Percentiles rank a stretch among this genome's conserved stretches.
Conservation (phyloP, 2,888 invertebrate genomes). For the Cantharis flavilabris region DNA sequence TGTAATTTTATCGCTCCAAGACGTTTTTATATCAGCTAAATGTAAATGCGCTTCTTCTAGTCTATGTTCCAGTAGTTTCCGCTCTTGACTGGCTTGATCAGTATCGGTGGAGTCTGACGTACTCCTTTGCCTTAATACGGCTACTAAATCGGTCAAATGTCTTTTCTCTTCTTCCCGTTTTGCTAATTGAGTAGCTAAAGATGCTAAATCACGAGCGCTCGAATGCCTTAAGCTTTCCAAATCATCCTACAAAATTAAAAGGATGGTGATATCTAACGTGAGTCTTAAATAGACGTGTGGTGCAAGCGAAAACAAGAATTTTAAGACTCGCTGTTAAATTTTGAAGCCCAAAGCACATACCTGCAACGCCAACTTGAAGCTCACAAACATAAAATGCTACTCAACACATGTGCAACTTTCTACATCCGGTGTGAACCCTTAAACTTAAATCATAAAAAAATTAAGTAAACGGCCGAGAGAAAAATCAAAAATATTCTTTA, state of each 20-base stretch:
- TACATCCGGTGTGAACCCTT: conserved; percentile 18
- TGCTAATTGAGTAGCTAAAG: conserved; percentile 71
- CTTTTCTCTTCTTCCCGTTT: conserved; percentile 75
- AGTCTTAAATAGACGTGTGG: conserved; percentile 13
- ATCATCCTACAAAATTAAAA: conserved; percentile 67
- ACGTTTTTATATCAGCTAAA: conserved; percentile 85
- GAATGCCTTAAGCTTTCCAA: conserved; percentile 76
- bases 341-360: conserved; percentile 53
- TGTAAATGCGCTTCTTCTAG: conserved; percentile 86
- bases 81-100: conserved; percentile 57
- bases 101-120: conserved; percentile 50
- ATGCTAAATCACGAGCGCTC: conserved; percentile 72
- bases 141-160: conserved; percentile 69
- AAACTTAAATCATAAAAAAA: not conserved
- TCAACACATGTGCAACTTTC: conserved; percentile 27
- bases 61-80: conserved; percentile 73
- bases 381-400: conserved; percentile 39
- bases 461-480: not conserved
- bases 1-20: conserved; percentile 90
- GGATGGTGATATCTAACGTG: conserved; percentile 9
- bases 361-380: conserved; percentile 50
- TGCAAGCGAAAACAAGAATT: conserved; percentile 9
- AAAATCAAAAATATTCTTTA: not conserved
- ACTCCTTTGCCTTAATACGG: conserved; percentile 59
- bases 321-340: conserved; percentile 27